Percentiles rank a stretch among this genome's conserved stretches.
These are phyloP conservation scores for Fundulus diaphanus DNA, from an alignment of 2,797 vertebrate species.

Conservation along the genomic window DNA sequence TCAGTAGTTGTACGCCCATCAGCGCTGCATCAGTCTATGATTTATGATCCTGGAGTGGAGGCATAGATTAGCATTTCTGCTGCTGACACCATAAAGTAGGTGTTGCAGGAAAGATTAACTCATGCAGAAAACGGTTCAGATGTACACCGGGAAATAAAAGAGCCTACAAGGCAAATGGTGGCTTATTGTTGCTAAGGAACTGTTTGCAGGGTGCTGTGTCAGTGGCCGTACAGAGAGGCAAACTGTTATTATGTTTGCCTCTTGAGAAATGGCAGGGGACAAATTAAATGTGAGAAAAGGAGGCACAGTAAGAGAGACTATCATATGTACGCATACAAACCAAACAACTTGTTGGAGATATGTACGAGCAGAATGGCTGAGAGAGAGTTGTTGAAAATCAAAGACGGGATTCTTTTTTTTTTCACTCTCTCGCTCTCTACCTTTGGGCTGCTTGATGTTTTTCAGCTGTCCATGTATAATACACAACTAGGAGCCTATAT, in stretches of 20 bases:
- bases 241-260: conserved; percentile 47
- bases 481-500: background rate
- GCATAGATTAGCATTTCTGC: conserved; percentile 59
- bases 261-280: conserved; percentile 47
- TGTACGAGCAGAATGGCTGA: background rate
- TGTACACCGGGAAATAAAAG: conserved; percentile 46
- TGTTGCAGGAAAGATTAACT: conserved; percentile 63
- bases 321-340: conserved; percentile 32
- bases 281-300: conserved; percentile 48
- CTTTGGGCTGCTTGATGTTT: background rate
- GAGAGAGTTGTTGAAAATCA: background rate
- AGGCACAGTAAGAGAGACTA: conserved; percentile 18
- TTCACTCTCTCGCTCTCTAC: background rate
- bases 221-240: conserved; percentile 43
- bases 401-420: background rate
- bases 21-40: conserved; percentile 53
- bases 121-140: conserved; percentile 52
- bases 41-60: conserved; percentile 55
- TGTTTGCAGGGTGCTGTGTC: conserved; percentile 53
- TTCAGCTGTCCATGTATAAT: background rate
- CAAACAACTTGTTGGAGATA: conserved; percentile 4
- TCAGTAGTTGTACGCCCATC: conserved; percentile 44
- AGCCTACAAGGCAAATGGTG: conserved; percentile 56
- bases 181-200: conserved; percentile 78
- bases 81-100: conserved; percentile 52